phyloP scores from a whole-genome alignment of 2,888 invertebrate genomes.

The Mesodorylaimus sp. region DNA sequence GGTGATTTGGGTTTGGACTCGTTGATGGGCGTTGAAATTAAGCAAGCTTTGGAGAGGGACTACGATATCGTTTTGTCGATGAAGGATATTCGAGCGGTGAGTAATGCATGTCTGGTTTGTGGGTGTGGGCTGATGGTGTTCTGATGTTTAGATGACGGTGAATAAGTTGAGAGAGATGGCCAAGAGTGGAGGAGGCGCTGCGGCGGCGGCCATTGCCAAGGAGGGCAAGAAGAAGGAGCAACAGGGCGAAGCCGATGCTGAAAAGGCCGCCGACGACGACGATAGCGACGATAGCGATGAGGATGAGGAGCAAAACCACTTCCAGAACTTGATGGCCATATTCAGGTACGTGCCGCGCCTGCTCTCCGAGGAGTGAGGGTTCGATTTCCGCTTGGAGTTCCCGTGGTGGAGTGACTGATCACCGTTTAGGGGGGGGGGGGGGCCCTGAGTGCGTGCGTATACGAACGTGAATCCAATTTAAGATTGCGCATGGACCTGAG shows the following conservation, averaged over 20 bases:
- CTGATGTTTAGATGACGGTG: slow-evolving; percentile 46
- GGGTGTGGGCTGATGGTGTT: neutral
- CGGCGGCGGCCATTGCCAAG: slow-evolving; percentile 1
- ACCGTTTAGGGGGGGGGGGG: too few species aligned
- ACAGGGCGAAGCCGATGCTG: slow-evolving; percentile 14
- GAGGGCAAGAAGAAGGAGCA: slow-evolving; percentile 18
- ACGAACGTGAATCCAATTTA: too few species aligned
- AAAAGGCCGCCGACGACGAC: neutral
- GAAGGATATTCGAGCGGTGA: slow-evolving; percentile 58
- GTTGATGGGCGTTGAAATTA: slow-evolving; percentile 95
- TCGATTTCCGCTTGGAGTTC: too few species aligned
- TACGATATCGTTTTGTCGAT: slow-evolving; percentile 74
- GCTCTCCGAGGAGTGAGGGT: too few species aligned
- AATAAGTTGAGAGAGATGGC: slow-evolving; percentile 45
- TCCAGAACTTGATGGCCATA: neutral
- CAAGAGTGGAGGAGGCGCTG: slow-evolving; percentile 21
- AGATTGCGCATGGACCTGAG: slow-evolving; percentile 34
- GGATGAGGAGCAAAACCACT: neutral
- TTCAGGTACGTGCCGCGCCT: too few species aligned
- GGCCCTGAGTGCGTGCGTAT: too few species aligned
- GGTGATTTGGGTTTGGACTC: slow-evolving; percentile 96
- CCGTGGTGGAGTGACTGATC: too few species aligned
- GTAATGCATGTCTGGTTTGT: slow-evolving; percentile 8
- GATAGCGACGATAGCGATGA: neutral
- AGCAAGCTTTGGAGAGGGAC: slow-evolving; percentile 41